Conservation (phyloP, 2,888 invertebrate species). For the Adelphocoris suturalis region DNA sequence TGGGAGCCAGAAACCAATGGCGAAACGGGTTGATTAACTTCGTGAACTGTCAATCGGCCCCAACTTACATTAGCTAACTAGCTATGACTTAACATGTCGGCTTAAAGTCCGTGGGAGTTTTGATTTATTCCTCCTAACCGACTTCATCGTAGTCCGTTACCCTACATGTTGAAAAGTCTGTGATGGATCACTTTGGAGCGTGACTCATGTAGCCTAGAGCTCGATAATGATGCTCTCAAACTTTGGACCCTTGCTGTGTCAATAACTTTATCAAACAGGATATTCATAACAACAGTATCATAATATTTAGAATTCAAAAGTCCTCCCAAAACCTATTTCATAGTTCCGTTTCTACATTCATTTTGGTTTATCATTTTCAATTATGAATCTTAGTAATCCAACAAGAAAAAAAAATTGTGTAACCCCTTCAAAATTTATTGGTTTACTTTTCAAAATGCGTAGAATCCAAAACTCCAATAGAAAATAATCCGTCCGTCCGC, state of each 20-base stretch:
- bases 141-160: neutral
- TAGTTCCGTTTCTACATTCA: no score
- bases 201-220: neutral
- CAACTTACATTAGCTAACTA: conserved; percentile 24
- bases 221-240: neutral
- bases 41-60: conserved; percentile 20
- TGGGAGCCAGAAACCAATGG: conserved; percentile 11
- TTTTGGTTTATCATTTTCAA: no score
- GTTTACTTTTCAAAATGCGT: no score
- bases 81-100: conserved; percentile 32
- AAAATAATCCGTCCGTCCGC: no score
- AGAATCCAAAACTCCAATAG: no score
- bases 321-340: no score
- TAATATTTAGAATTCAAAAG: no score
- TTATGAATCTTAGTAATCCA: no score
- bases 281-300: neutral
- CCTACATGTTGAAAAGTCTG: conserved; percentile 10
- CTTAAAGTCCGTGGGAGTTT: neutral
- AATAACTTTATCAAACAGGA: neutral
- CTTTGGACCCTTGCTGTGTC: neutral
- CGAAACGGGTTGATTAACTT: conserved; percentile 18
- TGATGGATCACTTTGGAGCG: conserved; percentile 2
- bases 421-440: no score
- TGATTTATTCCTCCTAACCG: conserved; percentile 35
- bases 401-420: no score